These are phyloP conservation scores for Drosophila sturtevanti DNA, from an alignment of 1,140 invertebrate species.

Conservation along the genomic window DNA sequence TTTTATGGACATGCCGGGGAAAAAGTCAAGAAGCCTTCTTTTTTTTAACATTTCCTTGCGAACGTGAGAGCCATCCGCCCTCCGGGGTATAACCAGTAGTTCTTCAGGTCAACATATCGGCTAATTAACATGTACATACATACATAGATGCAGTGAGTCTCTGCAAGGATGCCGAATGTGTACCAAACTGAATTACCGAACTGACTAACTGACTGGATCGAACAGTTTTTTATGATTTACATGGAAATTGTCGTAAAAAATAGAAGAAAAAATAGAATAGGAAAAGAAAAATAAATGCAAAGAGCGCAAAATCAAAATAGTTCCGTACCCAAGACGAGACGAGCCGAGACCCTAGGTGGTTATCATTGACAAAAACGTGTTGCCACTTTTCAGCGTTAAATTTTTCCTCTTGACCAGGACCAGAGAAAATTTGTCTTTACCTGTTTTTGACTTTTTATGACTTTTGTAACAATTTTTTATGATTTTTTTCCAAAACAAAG, in stretches of 20 bases:
- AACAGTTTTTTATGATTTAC: slow-evolving; percentile 77
- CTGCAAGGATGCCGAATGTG: slow-evolving; percentile 46
- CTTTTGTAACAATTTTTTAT: slow-evolving; percentile 79
- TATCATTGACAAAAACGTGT: slow-evolving; percentile 67
- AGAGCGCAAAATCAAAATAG: slow-evolving; percentile 40
- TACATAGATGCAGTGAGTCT: slow-evolving; percentile 6
- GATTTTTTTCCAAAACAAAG: slow-evolving; percentile 58
- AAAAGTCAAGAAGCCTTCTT: slow-evolving; percentile 60
- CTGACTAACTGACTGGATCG: slow-evolving; percentile 44
- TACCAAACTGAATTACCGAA: slow-evolving; percentile 9
- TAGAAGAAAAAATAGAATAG: too few species aligned
- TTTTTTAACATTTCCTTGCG: slow-evolving; percentile 74
- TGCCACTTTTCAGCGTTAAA: slow-evolving; percentile 55
- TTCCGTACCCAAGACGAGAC: not conserved
- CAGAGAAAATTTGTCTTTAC: slow-evolving; percentile 39
- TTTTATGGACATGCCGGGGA: slow-evolving; percentile 59
- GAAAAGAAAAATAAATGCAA: slow-evolving; percentile 17
- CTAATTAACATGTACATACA: slow-evolving; percentile 81
- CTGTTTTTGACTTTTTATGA: slow-evolving; percentile 72
- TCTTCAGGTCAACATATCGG: slow-evolving; percentile 31
- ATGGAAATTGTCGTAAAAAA: slow-evolving; percentile 69
- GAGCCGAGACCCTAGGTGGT: slow-evolving; percentile 43
- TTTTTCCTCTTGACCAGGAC: slow-evolving; percentile 16
- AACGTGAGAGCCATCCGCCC: slow-evolving; percentile 58
- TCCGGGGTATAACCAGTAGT: slow-evolving; percentile 67